These are phyloP conservation scores for Gadus macrocephalus DNA, from an alignment of 2,113 vertebrate species.

Conservation along the genomic window DNA sequence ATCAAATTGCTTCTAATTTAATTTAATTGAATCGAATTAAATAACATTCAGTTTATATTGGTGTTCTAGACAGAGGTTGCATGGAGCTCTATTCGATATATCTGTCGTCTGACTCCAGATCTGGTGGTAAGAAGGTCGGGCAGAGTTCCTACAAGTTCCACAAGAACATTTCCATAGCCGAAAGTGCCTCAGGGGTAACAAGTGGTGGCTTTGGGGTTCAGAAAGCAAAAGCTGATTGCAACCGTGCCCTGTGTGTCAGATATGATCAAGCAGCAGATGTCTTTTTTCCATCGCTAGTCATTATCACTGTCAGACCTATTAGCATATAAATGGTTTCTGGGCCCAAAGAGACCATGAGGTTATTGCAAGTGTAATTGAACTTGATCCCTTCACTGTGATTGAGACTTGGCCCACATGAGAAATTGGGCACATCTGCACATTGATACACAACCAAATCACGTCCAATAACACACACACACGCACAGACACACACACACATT, in stretches of 20 bases:
- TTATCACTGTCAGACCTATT: constrained; percentile 61
- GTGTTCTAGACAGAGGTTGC: no score
- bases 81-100: no score
- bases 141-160: no score
- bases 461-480: not conserved
- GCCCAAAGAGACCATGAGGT: constrained; percentile 57
- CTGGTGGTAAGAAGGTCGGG: no score
- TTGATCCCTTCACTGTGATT: constrained; percentile 59
- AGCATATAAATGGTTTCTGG: constrained; percentile 68
- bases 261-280: constrained; percentile 66
- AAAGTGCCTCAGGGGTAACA: constrained; percentile 27
- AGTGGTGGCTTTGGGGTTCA: constrained; percentile 34
- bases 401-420: constrained; percentile 34
- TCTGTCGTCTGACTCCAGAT: no score
- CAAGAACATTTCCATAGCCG: no score
- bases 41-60: no score
- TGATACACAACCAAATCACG: not conserved
- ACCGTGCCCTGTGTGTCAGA: constrained; percentile 53
- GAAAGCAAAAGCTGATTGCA: constrained; percentile 46
- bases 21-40: no score
- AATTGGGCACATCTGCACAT: constrained; percentile 4
- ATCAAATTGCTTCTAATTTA: no score
- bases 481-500: not conserved
- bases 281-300: constrained; percentile 60
- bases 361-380: constrained; percentile 67